These are phyloP conservation scores for Salvator merianae DNA, from an alignment of 2,113 vertebrate species.

Conservation along the genomic window DNA sequence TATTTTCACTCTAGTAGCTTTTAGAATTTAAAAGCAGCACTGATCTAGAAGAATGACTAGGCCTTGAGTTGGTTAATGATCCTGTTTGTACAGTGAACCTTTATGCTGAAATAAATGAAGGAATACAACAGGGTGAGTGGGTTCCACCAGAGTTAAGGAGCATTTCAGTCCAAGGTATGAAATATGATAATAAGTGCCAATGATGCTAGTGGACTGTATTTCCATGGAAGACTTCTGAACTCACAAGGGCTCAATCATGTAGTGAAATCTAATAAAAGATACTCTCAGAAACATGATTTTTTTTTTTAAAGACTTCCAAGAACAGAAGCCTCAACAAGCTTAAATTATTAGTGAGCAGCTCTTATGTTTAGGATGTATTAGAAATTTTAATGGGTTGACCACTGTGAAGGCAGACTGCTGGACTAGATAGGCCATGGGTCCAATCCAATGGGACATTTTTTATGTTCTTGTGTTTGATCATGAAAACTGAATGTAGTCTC, in stretches of 20 bases:
- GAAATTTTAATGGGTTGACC: neutral
- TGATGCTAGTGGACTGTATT: neutral
- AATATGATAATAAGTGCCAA: neutral
- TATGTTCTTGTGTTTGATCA: neutral
- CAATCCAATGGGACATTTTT: too few species aligned
- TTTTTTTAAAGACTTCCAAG: neutral
- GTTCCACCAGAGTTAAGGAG: neutral
- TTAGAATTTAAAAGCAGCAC: constrained; percentile 2
- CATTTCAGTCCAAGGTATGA: neutral
- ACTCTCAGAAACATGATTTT: neutral
- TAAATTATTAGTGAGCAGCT: neutral
- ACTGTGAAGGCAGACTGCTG: too few species aligned
- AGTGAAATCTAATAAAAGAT: neutral
- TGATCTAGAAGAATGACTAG: neutral
- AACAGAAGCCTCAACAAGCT: neutral
- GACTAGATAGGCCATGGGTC: too few species aligned
- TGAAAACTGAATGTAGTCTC: neutral
- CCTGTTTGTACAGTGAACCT: constrained; percentile 3
- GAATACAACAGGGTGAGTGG: neutral
- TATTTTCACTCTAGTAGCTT: constrained; percentile 31
- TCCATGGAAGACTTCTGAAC: neutral
- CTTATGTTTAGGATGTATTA: neutral
- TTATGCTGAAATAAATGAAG: neutral
- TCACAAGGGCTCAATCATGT: neutral
- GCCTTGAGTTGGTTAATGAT: neutral